Evolutionary conservation across 1,140 invertebrate species (phyloP), one percentile per base, ranked within the genome.

Genomic region (Oedothorax gibbosus): DNA sequence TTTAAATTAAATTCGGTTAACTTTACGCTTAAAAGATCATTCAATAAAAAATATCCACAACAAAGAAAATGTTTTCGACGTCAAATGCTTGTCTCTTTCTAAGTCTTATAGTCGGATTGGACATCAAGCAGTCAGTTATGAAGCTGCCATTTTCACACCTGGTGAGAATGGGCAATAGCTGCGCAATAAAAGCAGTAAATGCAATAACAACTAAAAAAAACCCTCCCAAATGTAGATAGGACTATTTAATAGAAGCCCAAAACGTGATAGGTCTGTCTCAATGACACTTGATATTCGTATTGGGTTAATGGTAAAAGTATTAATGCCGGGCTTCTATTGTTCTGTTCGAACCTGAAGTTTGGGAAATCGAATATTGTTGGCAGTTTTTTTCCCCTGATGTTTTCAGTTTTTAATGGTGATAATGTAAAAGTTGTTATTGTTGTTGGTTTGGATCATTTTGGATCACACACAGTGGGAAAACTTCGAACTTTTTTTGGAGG

Each of bases 141-240:
- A 49, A 20, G 15, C 60, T 79, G 50, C n/a, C 50, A 79, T 68
- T 79, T 79, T 79, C 77, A 79, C 77, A 79, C 77, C 77, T 79
- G 77, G 50, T 7, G 56, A 65, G 65, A 62, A 21, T 51, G 56
- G 49, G 35, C 35, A 71, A 71, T 12, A 68, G 65, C 20, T 21
- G 20, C 20, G 69, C 50, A 18, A 71, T 51, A 71, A 71, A 53
- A n/a, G 0, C 12, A 60, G n/a, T 14, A 60, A 60, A 60, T 60
- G 57, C 5, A 60, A 14, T n/a, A 60, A 60, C 57, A 71, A 69
- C 68, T 50, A 51, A 50, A 69, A 51, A 69, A n/a, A 15, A 15
- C 35, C 8, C 49, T 5, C 5, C 6, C 7, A 50, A 69, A 69
- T 18, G 21, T 51, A 71, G 57, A 75, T 75, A 75, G 57, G 51